These are phyloP conservation scores for Heliothis peltigera DNA, from an alignment of 2,888 invertebrate genomes.

Conservation along the genomic window DNA sequence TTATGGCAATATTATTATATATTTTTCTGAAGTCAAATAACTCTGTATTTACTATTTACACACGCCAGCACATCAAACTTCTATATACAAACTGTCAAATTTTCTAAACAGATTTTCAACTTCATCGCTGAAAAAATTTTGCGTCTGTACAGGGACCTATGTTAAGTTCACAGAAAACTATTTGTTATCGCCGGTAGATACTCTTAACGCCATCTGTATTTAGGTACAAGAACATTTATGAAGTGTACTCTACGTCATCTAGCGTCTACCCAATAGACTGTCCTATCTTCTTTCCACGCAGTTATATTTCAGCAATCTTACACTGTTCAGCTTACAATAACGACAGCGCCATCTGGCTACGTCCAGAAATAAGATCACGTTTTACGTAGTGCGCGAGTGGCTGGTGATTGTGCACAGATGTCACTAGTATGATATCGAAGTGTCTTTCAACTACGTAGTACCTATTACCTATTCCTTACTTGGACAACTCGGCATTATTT, in stretches of 20 bases:
- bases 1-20: no score
- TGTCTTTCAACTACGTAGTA: no score
- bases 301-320: neutral
- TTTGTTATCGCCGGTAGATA: neutral
- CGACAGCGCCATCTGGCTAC: neutral
- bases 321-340: neutral
- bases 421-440: neutral
- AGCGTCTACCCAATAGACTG: neutral
- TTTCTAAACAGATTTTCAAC: no score
- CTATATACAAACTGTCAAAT: no score
- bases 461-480: no score
- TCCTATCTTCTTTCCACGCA: neutral
- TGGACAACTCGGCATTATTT: no score
- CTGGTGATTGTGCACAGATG: constrained; percentile 7
- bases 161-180: neutral
- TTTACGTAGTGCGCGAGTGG: neutral
- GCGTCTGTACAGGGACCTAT: no score
- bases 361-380: neutral
- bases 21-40: no score
- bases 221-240: neutral
- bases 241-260: neutral
- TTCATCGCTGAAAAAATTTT: no score
- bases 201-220: neutral
- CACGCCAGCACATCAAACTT: no score
- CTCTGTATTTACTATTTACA: no score